A percentile compares a stretch with the other conserved stretches of the same genome.
These are phyloP conservation scores for Sebastes glaucus DNA, from an alignment of 2,797 vertebrate genomes.

Conservation along the genomic window DNA sequence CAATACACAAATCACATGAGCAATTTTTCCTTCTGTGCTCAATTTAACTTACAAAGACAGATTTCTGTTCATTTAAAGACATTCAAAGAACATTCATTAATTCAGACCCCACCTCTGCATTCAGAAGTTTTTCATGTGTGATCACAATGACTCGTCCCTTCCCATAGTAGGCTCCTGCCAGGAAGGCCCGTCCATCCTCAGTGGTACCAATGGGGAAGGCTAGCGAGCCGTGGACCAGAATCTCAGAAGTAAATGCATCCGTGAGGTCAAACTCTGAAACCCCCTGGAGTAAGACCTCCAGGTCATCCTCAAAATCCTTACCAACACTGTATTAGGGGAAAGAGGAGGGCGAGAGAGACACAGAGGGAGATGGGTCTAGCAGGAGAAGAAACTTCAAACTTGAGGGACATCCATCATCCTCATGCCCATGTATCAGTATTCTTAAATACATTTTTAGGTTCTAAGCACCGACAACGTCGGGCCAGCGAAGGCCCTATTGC, in stretches of 20 bases:
- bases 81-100: background rate
- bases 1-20: background rate
- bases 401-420: too few relatives aligned
- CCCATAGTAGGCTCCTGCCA: conserved; percentile 85
- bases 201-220: conserved; percentile 83
- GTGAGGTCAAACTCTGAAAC: conserved; percentile 75
- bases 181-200: conserved; percentile 59
- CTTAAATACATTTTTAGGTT: too few relatives aligned
- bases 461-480: too few relatives aligned
- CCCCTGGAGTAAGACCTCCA: conserved; percentile 78
- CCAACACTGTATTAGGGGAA: conserved; percentile 55
- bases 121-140: conserved; percentile 70
- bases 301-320: conserved; percentile 74
- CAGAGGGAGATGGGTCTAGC: background rate
- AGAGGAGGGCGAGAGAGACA: background rate
- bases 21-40: too few relatives aligned
- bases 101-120: background rate
- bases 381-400: background rate
- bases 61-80: background rate
- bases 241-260: conserved; percentile 60
- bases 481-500: too few relatives aligned
- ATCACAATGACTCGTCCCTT: conserved; percentile 80
- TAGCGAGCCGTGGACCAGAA: conserved; percentile 84
- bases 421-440: background rate
- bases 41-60: background rate